phyloP scores from a whole-genome alignment of 2,888 invertebrate species.

The Ichneumoninae sp. region DNA sequence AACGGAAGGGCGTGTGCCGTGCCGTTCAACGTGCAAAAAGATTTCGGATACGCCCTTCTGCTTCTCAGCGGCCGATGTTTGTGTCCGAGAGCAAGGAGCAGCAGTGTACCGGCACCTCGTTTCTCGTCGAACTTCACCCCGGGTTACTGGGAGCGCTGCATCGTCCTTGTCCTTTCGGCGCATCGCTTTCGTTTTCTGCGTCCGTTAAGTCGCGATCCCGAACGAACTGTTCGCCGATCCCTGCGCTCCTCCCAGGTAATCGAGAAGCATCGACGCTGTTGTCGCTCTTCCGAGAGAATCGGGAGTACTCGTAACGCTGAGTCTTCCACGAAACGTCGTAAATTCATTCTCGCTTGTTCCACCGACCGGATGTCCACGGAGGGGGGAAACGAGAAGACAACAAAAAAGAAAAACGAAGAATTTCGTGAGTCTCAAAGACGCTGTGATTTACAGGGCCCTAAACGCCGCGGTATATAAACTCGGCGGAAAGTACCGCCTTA shows the following conservation, averaged over 20 bases:
- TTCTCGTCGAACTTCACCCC: constrained; percentile 16
- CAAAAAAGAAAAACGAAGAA: not conserved
- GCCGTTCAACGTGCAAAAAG: not conserved
- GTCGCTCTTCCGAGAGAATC: constrained; percentile 6
- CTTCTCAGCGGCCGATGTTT: not conserved
- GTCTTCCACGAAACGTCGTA: constrained; percentile 42
- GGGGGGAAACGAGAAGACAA: not conserved
- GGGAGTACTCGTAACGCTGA: not conserved
- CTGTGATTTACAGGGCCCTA: constrained; percentile 33
- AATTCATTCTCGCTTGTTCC: constrained; percentile 28
- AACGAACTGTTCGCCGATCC: constrained; percentile 8
- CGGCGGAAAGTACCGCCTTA: not conserved
- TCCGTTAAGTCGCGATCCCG: not conserved
- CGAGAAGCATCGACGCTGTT: not conserved
- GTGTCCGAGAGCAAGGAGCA: not conserved
- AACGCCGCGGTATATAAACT: constrained; percentile 3
- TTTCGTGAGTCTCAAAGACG: constrained; percentile 20
- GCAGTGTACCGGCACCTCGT: not conserved
- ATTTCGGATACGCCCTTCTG: not conserved
- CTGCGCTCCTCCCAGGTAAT: not conserved
- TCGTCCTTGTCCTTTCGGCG: constrained; percentile 15
- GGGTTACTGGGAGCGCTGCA: not conserved
- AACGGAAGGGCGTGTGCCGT: not conserved
- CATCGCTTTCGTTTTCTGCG: constrained; percentile 7
- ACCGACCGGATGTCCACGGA: constrained; percentile 38